These are phyloP conservation scores for Anhinga rufa DNA, from an alignment of 2,113 vertebrate species.

Conservation along the genomic window DNA sequence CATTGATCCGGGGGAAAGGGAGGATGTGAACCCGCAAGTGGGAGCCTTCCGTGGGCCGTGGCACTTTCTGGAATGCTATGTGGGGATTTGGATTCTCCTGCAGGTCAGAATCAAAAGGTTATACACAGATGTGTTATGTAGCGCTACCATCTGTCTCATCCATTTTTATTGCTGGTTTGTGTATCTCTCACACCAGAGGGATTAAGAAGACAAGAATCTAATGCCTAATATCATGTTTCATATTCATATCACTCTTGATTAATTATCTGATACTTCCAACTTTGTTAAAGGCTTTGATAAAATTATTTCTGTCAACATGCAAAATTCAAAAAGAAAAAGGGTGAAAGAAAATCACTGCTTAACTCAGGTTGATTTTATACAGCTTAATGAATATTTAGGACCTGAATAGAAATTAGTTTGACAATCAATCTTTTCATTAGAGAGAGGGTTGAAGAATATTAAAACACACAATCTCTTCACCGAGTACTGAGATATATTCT, in stretches of 20 bases:
- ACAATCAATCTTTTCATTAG: not conserved
- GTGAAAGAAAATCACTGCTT: not conserved
- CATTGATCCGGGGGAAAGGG: slow-evolving; percentile 87
- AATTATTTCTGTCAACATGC: not conserved
- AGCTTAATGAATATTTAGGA: not conserved
- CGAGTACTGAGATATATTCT: not conserved
- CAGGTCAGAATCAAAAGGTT: not conserved
- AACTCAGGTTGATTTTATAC: not conserved
- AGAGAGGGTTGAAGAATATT: not conserved
- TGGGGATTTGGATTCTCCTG: slow-evolving; percentile 98
- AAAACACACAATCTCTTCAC: not conserved
- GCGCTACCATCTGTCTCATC: not conserved
- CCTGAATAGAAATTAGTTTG: not conserved
- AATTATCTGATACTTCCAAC: not conserved
- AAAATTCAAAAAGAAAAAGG: not conserved
- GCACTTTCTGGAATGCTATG: slow-evolving; percentile 98
- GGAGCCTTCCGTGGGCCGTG: slow-evolving; percentile 94
- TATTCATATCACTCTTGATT: not conserved
- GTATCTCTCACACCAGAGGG: not conserved
- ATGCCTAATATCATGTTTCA: not conserved
- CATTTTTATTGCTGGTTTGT: not conserved
- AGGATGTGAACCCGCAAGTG: slow-evolving; percentile 92
- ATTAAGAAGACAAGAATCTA: not conserved
- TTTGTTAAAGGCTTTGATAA: not conserved
- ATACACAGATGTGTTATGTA: not conserved